These are phyloP conservation scores for Drosophila simulans DNA, from an alignment of 1,140 invertebrate genomes.

Conservation along the genomic window DNA sequence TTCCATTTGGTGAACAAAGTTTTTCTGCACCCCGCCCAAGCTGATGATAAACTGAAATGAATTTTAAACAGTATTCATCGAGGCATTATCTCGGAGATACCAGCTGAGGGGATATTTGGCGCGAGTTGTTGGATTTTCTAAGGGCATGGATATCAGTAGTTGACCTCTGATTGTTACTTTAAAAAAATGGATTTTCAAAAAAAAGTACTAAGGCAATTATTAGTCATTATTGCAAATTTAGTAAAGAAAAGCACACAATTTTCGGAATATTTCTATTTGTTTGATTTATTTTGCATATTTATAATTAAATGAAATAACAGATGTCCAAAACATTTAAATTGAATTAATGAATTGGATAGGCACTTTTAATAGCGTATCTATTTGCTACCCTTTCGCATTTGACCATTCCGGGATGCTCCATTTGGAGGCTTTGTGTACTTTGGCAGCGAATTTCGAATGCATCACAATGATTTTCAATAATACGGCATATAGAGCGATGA, in stretches of 20 bases:
- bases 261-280: no score
- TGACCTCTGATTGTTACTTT: neutral
- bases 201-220: no score
- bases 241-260: no score
- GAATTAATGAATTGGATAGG: neutral
- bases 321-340: no score
- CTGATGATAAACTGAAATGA: conserved; percentile 76
- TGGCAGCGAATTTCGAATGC: conserved; percentile 25
- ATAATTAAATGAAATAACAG: neutral
- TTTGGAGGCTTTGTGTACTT: conserved; percentile 30
- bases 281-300: no score
- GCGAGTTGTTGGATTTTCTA: neutral
- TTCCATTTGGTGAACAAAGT: conserved; percentile 67
- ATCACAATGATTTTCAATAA: conserved; percentile 73
- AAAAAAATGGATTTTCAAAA: no score
- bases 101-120: conserved; percentile 1
- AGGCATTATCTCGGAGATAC: conserved; percentile 51
- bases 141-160: neutral
- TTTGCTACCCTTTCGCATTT: no score
- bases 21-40: conserved; percentile 25
- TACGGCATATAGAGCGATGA: conserved; percentile 30
- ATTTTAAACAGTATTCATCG: conserved; percentile 78
- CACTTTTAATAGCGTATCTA: no score
- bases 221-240: no score
- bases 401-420: conserved; percentile 20